Evolutionary conservation across 2,113 vertebrate genomes (phyloP), one percentile per base, ranked within the genome.

Genomic region (Coryphaenoides rupestris): DNA sequence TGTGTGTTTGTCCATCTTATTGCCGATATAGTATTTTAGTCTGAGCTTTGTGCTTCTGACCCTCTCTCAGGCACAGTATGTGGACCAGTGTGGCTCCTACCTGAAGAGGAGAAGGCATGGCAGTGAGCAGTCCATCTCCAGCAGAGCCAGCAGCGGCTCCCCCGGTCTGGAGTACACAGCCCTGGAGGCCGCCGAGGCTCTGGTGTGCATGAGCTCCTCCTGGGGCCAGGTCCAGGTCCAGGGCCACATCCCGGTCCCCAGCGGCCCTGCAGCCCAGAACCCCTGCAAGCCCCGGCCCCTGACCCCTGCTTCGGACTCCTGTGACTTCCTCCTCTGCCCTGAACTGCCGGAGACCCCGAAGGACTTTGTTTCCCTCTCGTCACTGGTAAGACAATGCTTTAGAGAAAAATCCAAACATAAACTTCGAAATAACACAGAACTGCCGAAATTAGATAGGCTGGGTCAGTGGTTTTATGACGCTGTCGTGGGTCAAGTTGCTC

Each of bases 181-280:
- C 82, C 92, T 99, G 1, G 97, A 98, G 78, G 97, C 97, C 0
- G 96, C 96, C 0, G 95, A 98, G 73, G 94, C 94, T 0, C 90
- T 99, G 69, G 93, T 99, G 73, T 99, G 94, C 61, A 99, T 99
- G 97, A 98, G 97, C 72, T 94, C 95, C 14, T 98, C 95, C 14
- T 98, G 95, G 96, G 94, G 94, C 60, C 96, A 94, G 75, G 89
- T 92, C 55, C 81, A 89, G 45, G 5, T 40, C 33, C 33, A n/a
- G n/a, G n/a, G n/a, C n/a, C n/a, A n/a, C n/a, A n/a, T n/a, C n/a
- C n/a, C n/a, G n/a, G 78, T 83, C 46, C 69, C 66, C 16, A 2
- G 65, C 60, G 16, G 66, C 0, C 93, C 86, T 81, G 91, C 89
- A 74, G n/a, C n/a, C n/a, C 76, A 68, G 0, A 84, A 33, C 56